Evolutionary conservation across 2,113 vertebrate species (phyloP).

Genomic region (Leucoraja erinaceus): DNA sequence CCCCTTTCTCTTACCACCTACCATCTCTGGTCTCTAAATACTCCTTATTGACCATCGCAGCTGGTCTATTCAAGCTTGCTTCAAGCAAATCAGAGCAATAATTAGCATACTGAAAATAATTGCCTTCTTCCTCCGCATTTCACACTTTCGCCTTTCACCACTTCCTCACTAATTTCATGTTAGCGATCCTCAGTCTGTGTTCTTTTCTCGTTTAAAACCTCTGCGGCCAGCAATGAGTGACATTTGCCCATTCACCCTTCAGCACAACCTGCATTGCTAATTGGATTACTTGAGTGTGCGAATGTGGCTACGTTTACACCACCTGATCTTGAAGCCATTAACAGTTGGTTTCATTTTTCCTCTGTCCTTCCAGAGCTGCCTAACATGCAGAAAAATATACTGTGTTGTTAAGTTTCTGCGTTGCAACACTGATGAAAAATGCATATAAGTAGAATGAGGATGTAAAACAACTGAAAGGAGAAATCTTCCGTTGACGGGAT

Average conservation of each 20-base stretch:
- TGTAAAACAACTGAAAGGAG: neutral
- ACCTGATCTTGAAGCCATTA: neutral
- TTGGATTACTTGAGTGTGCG: neutral
- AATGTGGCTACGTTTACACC: neutral
- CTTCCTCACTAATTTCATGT: conserved; percentile 33
- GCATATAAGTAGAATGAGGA: neutral
- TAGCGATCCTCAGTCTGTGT: neutral
- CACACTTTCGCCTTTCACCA: conserved; percentile 33
- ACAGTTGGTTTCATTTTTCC: neutral
- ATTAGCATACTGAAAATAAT: conserved; percentile 27
- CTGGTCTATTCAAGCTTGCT: conserved; percentile 24
- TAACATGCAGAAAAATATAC: neutral
- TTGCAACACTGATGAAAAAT: neutral
- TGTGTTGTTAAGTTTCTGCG: neutral
- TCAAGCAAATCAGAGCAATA: neutral
- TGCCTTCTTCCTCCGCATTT: conserved; percentile 27
- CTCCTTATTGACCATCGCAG: conserved; percentile 9
- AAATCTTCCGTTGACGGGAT: neutral
- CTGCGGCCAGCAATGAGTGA: neutral
- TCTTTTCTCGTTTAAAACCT: neutral
- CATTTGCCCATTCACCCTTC: neutral
- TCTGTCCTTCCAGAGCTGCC: neutral
- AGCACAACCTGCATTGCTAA: neutral
- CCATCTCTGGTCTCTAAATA: neutral
- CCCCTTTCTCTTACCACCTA: conserved; percentile 4